Percentiles rank a stretch among this genome's conserved stretches.
Evolutionary conservation across 2,888 invertebrate genomes (phyloP).

Genomic region (Pristionchus mayeri): DNA sequence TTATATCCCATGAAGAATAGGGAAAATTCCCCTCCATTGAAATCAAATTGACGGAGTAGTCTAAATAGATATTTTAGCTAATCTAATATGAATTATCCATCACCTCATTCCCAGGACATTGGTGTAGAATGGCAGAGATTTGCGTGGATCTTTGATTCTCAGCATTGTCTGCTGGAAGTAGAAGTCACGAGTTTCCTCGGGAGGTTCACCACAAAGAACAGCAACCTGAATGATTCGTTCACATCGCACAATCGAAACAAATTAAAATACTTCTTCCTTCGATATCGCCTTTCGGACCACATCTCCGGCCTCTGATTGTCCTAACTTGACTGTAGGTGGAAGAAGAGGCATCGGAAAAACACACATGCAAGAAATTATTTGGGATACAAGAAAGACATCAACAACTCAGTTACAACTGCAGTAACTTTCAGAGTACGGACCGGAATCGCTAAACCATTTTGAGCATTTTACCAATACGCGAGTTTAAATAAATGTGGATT

Average conservation of each 20-base stretch:
- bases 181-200: conserved; percentile 79
- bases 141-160: conserved; percentile 90
- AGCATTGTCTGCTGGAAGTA: conserved; percentile 97
- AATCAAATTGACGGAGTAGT: conserved; percentile 89
- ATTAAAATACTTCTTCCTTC: conserved; percentile 47
- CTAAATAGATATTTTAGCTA: conserved; percentile 64
- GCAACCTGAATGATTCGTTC: conserved; percentile 51
- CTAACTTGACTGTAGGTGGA: conserved; percentile 7
- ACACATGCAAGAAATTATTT: background rate
- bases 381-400: background rate
- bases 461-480: no score
- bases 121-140: conserved; percentile 91
- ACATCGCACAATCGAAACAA: background rate
- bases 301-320: background rate
- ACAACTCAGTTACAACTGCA: no score
- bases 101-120: conserved; percentile 90
- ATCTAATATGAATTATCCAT: background rate
- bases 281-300: conserved; percentile 48
- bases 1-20: conserved; percentile 94
- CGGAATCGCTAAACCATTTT: no score
- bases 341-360: conserved; percentile 24
- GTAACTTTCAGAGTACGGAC: no score
- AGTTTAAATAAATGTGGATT: no score
- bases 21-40: conserved; percentile 90
- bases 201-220: conserved; percentile 53